Evolutionary conservation across 2,113 vertebrate genomes (phyloP).

Genomic region (Ondatra zibethicus): DNA sequence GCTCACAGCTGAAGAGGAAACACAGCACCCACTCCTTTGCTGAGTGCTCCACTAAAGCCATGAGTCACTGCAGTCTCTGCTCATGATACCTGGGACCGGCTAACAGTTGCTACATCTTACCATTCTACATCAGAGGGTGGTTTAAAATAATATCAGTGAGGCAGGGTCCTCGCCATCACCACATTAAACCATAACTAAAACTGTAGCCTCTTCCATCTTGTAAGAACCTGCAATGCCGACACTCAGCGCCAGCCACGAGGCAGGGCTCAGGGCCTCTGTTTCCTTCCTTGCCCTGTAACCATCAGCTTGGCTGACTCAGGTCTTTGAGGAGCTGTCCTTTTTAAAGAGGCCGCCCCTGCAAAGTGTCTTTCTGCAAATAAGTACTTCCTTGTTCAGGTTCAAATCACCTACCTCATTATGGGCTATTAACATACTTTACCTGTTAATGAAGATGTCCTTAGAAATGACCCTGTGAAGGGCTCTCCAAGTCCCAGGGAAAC

Average conservation of each 20-base stretch:
- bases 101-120: not conserved
- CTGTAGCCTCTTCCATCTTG: not conserved
- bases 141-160: not conserved
- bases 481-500: not conserved
- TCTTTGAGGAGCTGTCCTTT: not conserved
- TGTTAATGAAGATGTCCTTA: not conserved
- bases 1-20: not conserved
- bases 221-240: not conserved
- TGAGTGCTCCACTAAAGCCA: not conserved
- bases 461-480: not conserved
- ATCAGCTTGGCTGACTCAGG: not conserved
- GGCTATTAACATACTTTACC: not conserved
- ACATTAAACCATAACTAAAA: not conserved
- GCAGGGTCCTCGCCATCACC: not conserved
- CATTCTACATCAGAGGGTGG: not conserved
- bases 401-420: not conserved
- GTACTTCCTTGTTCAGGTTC: not conserved
- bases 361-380: constrained; percentile 31
- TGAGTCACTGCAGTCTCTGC: not conserved
- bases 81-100: not conserved
- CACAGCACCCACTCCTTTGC: not conserved
- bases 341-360: not conserved
- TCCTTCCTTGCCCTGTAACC: not conserved
- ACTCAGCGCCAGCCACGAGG: not conserved
- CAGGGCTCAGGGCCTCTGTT: not conserved